Conservation (phyloP, 2,113 vertebrate species). For the Micronycteris hirsuta region DNA sequence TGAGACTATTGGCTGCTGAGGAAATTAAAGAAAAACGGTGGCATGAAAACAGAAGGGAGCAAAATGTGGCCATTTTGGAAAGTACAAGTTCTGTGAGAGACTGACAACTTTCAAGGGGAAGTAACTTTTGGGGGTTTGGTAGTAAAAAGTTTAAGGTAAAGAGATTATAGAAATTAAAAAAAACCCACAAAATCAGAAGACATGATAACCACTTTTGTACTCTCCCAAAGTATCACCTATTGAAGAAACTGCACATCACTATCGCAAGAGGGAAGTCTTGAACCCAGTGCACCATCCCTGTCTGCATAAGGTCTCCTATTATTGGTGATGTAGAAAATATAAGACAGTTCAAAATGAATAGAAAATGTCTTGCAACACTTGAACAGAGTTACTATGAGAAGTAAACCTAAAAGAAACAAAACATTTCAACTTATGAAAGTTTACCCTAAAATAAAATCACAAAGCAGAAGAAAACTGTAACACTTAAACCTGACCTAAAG, state of each 20-base stretch:
- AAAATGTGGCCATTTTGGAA: background rate
- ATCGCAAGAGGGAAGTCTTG: background rate
- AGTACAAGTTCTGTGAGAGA: background rate
- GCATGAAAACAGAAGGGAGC: background rate
- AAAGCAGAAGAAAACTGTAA: background rate
- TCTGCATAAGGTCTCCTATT: background rate
- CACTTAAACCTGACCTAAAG: background rate
- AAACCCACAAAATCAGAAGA: background rate
- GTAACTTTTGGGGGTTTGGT: background rate
- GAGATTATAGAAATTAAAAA: background rate
- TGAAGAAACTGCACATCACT: background rate
- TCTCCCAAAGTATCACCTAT: background rate
- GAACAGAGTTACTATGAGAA: background rate
- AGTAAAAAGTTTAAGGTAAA: background rate
- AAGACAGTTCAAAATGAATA: background rate
- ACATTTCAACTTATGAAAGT: background rate
- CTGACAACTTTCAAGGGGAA: background rate
- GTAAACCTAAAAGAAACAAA: background rate
- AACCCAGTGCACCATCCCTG: background rate
- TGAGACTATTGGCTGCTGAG: background rate
- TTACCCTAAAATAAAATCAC: background rate
- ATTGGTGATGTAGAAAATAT: background rate
- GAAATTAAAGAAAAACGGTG: background rate
- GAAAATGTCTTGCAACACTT: background rate
- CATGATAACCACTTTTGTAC: background rate